phyloP scores from a whole-genome alignment of 1,140 invertebrate genomes.

The Procambarus virginalis region DNA sequence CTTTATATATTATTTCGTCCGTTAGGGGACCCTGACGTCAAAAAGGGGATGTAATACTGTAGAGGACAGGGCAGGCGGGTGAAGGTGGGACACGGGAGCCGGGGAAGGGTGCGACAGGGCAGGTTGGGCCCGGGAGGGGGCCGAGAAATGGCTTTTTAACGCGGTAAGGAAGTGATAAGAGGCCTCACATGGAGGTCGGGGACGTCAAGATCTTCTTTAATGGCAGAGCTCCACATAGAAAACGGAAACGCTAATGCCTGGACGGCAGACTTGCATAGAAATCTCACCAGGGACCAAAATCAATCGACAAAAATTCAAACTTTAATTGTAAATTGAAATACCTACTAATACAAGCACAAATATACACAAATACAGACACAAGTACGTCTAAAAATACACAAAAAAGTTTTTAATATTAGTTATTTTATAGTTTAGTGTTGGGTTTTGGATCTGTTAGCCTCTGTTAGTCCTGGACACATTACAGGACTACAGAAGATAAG shows the following conservation, averaged over 20 bases:
- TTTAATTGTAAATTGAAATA: too few relatives aligned
- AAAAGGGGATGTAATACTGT: neutral
- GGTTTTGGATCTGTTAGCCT: too few relatives aligned
- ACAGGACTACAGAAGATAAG: too few relatives aligned
- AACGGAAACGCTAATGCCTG: neutral
- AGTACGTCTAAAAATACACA: too few relatives aligned
- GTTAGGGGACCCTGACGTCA: too few relatives aligned
- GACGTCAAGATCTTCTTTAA: neutral
- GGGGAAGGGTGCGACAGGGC: neutral
- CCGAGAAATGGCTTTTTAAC: neutral
- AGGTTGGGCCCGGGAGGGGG: neutral
- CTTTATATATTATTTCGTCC: neutral
- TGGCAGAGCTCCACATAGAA: neutral
- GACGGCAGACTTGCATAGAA: neutral
- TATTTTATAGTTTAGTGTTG: too few relatives aligned
- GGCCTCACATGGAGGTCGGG: neutral
- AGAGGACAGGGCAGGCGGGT: neutral
- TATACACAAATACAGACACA: neutral
- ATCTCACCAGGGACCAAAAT: neutral
- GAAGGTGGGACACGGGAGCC: neutral
- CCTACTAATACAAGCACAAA: neutral
- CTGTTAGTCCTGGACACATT: too few relatives aligned
- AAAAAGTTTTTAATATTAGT: too few relatives aligned
- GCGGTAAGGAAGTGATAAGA: slow-evolving; percentile 1
- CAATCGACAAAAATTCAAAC: too few relatives aligned